Conservation (phyloP, 1,140 invertebrate genomes). For the Drosophila subpulchrella region DNA sequence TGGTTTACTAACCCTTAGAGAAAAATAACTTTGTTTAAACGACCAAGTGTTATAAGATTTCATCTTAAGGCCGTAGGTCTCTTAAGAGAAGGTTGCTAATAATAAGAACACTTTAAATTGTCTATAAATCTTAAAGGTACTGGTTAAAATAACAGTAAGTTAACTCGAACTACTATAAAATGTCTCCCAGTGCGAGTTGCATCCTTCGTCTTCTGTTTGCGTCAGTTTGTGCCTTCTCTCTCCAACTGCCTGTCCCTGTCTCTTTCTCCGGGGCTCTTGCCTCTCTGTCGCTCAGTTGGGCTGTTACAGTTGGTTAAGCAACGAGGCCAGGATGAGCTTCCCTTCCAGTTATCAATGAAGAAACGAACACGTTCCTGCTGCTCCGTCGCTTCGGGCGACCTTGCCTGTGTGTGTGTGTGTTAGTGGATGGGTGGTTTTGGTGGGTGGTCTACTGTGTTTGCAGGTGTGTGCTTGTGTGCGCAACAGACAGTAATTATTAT, state of each 20-base stretch:
- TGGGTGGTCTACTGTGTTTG: constrained; percentile 17
- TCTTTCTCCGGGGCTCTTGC: not conserved
- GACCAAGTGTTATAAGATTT: too few species aligned
- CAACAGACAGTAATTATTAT: constrained; percentile 82
- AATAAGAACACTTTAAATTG: too few species aligned
- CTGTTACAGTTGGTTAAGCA: constrained; percentile 75
- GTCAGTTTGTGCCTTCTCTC: constrained; percentile 35
- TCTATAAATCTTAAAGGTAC: too few species aligned
- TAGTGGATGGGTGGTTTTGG: not conserved
- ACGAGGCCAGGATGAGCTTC: constrained; percentile 68
- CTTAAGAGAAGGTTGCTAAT: too few species aligned
- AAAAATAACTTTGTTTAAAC: too few species aligned
- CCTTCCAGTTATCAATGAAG: constrained; percentile 47
- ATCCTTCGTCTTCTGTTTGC: constrained; percentile 62
- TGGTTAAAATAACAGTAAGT: too few species aligned
- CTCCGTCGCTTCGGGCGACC: constrained; percentile 64
- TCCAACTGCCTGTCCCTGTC: constrained; percentile 4
- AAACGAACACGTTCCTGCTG: constrained; percentile 52
- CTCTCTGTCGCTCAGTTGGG: constrained; percentile 33
- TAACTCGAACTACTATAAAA: not conserved
- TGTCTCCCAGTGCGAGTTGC: not conserved
- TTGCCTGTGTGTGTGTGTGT: constrained; percentile 46
- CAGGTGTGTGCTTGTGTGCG: constrained; percentile 19
- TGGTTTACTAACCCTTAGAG: too few species aligned
- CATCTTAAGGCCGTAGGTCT: too few species aligned